Base-by-base conservation (phyloP, 2,888 invertebrate species). In the Apodemia hepburni region DNA sequence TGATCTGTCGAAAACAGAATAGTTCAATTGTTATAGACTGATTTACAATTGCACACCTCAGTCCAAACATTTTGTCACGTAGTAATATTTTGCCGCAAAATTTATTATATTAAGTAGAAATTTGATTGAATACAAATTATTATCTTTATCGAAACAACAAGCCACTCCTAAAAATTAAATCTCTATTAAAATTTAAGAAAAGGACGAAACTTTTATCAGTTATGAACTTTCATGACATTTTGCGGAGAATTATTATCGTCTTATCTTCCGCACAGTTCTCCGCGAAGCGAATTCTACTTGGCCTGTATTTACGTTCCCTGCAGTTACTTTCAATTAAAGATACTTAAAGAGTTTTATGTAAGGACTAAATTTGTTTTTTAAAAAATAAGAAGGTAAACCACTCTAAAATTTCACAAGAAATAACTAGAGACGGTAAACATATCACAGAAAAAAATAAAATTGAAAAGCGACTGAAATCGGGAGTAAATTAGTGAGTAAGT, bases 151-250 rank as follows among this genome's bases (percentile, higher is more conserved):
- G 42, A 15, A 42, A 42, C 42, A 42, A 15, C 42, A 42, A 4
- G 42, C 2, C 42, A 81, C 81, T 82, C 79, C 79, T 70, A 76
- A 83, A 88, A 87, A 88, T 87, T 87, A 86, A 87, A 88, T 84
- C 83, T 87, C 82, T 85, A 86, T 89, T 87, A 88, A 86, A 87
- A 87, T 88, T 85, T 85, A 81, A 81, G 84, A 84, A 86, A 87
- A 87, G 84, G 83, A 79, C 82, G 75, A 74, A 87, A 89, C 83
- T 89, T 89, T 90, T 89, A 91, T 90, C 89, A 87, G 89, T 84
- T 89, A 84, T 86, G 83, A 90, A 90, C 85, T 90, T 90, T 87
- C 77, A 80, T 86, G 89, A 89, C 90, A 84, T 87, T 88, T 83
- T 76, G 77, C 82, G 82, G 84, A 87, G 90, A 91, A 85, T 88